These are phyloP conservation scores for Thysanoteuthis rhombus DNA, from an alignment of 2,888 invertebrate species.

Conservation along the genomic window DNA sequence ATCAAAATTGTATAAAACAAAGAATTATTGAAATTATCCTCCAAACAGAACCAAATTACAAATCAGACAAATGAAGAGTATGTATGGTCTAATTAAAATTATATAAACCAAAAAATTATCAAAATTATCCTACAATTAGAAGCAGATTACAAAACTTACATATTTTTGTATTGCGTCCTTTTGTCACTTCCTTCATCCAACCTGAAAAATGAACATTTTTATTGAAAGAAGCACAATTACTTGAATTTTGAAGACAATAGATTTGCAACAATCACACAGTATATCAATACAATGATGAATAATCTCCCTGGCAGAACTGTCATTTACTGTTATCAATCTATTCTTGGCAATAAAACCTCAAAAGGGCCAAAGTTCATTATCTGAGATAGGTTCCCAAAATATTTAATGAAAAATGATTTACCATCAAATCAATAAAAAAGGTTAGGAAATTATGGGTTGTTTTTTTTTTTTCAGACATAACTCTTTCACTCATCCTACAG, in stretches of 20 bases:
- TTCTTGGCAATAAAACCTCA: too few species aligned
- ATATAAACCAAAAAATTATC: background rate
- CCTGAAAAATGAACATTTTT: constrained; percentile 42
- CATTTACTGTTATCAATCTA: too few species aligned
- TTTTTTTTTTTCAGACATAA: too few species aligned
- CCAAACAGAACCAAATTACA: background rate
- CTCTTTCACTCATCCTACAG: too few species aligned
- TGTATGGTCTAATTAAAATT: too few species aligned
- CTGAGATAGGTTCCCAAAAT: too few species aligned
- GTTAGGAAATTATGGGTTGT: too few species aligned
- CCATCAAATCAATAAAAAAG: too few species aligned
- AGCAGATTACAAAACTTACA: constrained; percentile 48
- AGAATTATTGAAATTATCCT: background rate
- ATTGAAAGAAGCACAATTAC: background rate
- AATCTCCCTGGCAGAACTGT: background rate
- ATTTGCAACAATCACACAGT: background rate
- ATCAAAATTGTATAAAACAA: too few species aligned
- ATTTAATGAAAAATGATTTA: too few species aligned
- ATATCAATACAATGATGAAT: background rate
- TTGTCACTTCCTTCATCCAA: constrained; percentile 81
- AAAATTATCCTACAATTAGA: background rate
- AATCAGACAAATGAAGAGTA: too few species aligned
- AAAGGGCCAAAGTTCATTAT: too few species aligned
- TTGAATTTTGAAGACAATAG: background rate
- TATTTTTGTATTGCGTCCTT: constrained; percentile 60